phyloP scores from a whole-genome alignment of 2,888 invertebrate species.

The Scaptodrosophila latifasciaeformis region DNA sequence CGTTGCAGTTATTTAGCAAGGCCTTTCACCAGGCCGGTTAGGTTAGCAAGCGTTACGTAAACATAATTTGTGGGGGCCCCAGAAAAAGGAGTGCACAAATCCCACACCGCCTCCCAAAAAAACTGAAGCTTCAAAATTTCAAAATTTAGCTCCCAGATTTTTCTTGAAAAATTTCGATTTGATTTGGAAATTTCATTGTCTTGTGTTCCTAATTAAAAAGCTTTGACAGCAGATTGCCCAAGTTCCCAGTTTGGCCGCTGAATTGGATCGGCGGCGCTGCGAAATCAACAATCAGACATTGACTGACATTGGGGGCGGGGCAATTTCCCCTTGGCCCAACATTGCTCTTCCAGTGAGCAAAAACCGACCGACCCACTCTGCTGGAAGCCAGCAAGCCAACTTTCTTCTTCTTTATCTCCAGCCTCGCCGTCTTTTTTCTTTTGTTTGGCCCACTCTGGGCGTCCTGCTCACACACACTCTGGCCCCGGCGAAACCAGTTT shows the following conservation, averaged over 20 bases:
- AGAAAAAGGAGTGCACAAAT: no score
- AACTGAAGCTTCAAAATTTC: no score
- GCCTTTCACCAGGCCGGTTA: not conserved
- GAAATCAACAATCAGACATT: not conserved
- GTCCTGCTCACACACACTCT: not conserved
- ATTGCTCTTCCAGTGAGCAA: conserved; percentile 36
- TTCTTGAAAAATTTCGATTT: no score
- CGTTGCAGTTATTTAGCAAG: not conserved
- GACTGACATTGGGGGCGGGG: conserved; percentile 45
- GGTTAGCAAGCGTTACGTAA: no score
- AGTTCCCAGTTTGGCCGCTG: conserved; percentile 11
- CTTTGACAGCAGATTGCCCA: conserved; percentile 6
- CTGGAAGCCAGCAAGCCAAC: no score
- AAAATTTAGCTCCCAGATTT: no score
- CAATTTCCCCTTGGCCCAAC: conserved; percentile 39
- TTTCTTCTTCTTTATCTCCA: no score
- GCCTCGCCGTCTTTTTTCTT: conserved; percentile 27
- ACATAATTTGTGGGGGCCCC: no score
- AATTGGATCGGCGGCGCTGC: conserved; percentile 35
- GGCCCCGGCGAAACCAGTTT: conserved; percentile 46
- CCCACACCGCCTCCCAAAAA: no score
- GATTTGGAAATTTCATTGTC: no score
- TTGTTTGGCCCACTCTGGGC: conserved; percentile 25
- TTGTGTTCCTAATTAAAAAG: not conserved
- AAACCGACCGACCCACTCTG: conserved; percentile 27